Conservation (phyloP, 2,888 invertebrate genomes). For the Itoplectis maculator region DNA sequence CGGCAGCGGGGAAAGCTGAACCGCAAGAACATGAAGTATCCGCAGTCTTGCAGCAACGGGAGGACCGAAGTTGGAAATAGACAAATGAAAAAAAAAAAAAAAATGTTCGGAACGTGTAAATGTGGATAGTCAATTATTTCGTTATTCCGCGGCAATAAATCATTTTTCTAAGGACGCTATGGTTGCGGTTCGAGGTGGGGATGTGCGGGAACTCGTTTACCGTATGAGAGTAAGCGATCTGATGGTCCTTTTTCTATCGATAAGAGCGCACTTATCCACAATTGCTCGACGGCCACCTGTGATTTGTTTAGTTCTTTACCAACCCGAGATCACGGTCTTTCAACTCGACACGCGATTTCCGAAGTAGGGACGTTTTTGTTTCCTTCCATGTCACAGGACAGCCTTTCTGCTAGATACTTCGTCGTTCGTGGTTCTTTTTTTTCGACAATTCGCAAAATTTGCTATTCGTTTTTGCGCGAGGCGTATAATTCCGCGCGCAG, state of each 20-base stretch:
- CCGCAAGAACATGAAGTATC: background rate
- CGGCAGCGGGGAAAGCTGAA: background rate
- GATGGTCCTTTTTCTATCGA: slow-evolving; percentile 7
- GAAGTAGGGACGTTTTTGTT: no score
- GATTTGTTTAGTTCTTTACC: slow-evolving; percentile 45
- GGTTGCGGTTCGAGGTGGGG: background rate
- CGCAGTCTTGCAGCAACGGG: background rate
- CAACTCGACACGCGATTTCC: slow-evolving; percentile 51
- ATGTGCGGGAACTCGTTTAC: background rate
- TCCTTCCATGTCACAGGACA: no score
- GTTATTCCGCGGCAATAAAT: no score
- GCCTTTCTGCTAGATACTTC: background rate
- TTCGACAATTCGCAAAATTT: no score
- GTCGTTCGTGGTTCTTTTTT: no score
- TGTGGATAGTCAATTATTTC: background rate
- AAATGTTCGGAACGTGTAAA: background rate
- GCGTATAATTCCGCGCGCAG: background rate
- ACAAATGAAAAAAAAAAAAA: background rate
- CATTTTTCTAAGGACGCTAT: background rate
- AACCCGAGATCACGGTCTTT: background rate
- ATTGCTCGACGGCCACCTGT: slow-evolving; percentile 15
- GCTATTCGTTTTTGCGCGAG: background rate
- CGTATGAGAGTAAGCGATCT: no score
- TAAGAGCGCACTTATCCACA: background rate
- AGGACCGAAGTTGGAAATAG: background rate